Evolutionary conservation across 2,797 vertebrate species (phyloP).

Genomic region (Oreonectes daqikongensis): DNA sequence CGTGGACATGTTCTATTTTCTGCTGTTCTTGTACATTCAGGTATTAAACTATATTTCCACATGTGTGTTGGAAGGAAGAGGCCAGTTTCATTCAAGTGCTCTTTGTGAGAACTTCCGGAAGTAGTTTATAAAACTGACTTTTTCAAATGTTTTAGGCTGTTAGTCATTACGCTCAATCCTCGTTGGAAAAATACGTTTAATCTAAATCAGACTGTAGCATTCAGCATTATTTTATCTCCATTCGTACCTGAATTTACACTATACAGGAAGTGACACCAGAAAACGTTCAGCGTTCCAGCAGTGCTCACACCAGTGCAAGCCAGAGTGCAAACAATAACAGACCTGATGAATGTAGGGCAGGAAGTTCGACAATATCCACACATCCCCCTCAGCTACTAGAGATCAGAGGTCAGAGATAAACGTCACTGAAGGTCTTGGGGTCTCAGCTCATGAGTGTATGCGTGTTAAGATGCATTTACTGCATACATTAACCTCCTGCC

Average conservation of each 20-base stretch:
- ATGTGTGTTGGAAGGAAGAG: constrained; percentile 43
- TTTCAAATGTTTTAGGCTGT: background rate
- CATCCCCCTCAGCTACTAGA: constrained; percentile 39
- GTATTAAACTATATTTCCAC: constrained; percentile 34
- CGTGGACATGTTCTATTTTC: constrained; percentile 1
- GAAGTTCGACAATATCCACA: constrained; percentile 44
- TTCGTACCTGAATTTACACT: background rate
- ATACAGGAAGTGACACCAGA: background rate
- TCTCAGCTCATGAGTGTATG: constrained; percentile 6
- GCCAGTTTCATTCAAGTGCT: constrained; percentile 26
- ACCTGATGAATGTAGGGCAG: constrained; percentile 59
- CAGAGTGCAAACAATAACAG: constrained; percentile 66
- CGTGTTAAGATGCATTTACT: constrained; percentile 1
- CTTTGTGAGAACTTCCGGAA: constrained; percentile 35
- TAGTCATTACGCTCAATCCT: background rate
- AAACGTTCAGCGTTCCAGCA: background rate
- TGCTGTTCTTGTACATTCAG: constrained; percentile 7
- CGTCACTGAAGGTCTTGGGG: constrained; percentile 26
- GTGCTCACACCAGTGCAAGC: constrained; percentile 51
- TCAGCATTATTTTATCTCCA: background rate
- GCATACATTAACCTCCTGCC: background rate
- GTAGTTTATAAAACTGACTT: background rate
- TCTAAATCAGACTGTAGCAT: background rate
- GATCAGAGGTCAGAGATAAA: constrained; percentile 33
- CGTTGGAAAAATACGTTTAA: background rate